phyloP scores from a whole-genome alignment of 2,113 vertebrate genomes.

The Bufo bufo region DNA sequence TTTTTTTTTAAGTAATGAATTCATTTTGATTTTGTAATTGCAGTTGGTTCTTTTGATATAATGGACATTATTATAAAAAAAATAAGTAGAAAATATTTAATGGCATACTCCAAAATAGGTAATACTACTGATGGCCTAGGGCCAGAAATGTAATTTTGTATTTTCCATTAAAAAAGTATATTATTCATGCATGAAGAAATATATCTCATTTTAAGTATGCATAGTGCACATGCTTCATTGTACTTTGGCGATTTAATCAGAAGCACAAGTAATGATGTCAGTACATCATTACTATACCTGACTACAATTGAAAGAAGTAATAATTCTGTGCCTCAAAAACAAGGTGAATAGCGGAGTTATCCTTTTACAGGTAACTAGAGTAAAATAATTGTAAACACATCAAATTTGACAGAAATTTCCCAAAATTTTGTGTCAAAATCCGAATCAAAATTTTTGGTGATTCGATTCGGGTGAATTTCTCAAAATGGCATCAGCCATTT shows the following conservation, averaged over 20 bases:
- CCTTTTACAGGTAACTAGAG: too few species aligned
- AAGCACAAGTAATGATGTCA: background rate
- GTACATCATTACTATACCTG: background rate
- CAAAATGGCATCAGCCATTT: too few species aligned
- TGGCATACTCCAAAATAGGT: background rate
- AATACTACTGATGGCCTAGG: background rate
- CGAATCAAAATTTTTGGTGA: too few species aligned
- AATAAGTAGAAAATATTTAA: background rate
- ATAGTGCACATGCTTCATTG: background rate
- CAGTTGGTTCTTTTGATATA: background rate
- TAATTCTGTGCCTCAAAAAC: too few species aligned
- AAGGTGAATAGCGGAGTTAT: too few species aligned
- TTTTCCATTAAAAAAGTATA: constrained; percentile 18
- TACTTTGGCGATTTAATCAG: background rate
- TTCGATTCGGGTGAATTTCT: too few species aligned
- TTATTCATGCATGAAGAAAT: constrained; percentile 16
- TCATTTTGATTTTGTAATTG: background rate
- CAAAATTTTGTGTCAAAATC: too few species aligned
- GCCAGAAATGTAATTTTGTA: constrained; percentile 19
- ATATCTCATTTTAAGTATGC: background rate
- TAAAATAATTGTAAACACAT: too few species aligned
- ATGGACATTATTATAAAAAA: background rate
- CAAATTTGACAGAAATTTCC: too few species aligned
- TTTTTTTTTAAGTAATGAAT: background rate
- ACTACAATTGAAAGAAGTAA: constrained; percentile 9